Percentiles rank a stretch among this genome's conserved stretches.
Conservation (phyloP, 2,113 vertebrate species). For the Blennius ocellaris region DNA sequence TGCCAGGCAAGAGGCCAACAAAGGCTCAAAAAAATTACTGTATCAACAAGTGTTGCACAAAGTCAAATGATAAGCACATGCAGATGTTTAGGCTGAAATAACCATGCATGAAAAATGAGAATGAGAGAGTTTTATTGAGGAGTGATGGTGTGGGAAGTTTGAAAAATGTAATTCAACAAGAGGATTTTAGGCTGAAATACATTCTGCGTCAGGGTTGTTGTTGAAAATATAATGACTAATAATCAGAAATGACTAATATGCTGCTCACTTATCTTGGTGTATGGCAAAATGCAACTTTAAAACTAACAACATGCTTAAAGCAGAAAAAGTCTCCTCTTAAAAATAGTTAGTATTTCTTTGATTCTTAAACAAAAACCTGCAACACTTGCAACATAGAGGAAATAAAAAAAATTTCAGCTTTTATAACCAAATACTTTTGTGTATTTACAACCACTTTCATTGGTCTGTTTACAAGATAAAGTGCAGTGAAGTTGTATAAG, state of each 20-base stretch:
- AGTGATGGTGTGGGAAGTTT: no score
- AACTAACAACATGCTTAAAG: not conserved
- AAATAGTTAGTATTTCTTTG: not conserved
- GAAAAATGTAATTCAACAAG: no score
- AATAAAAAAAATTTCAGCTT: no score
- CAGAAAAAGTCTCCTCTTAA: not conserved
- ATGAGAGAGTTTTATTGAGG: not conserved
- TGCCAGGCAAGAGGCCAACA: slow-evolving; percentile 41
- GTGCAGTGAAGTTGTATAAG: slow-evolving; percentile 36
- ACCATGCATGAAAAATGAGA: slow-evolving; percentile 25
- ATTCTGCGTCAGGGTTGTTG: not conserved
- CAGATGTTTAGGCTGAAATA: slow-evolving; percentile 37
- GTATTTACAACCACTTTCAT: slow-evolving; percentile 34
- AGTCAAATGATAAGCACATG: not conserved
- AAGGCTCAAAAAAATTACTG: slow-evolving; percentile 40
- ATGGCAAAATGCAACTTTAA: not conserved
- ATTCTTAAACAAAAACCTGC: not conserved
- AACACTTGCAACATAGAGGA: not conserved
- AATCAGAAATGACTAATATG: not conserved
- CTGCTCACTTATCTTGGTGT: not conserved
- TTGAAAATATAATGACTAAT: not conserved
- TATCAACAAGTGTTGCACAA: slow-evolving; percentile 45
- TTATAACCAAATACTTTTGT: slow-evolving; percentile 15
- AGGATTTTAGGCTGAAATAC: no score
- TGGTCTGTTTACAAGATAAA: slow-evolving; percentile 16